Evolutionary conservation across 2,888 invertebrate species (phyloP).

Genomic region (Melanophora roralis): DNA sequence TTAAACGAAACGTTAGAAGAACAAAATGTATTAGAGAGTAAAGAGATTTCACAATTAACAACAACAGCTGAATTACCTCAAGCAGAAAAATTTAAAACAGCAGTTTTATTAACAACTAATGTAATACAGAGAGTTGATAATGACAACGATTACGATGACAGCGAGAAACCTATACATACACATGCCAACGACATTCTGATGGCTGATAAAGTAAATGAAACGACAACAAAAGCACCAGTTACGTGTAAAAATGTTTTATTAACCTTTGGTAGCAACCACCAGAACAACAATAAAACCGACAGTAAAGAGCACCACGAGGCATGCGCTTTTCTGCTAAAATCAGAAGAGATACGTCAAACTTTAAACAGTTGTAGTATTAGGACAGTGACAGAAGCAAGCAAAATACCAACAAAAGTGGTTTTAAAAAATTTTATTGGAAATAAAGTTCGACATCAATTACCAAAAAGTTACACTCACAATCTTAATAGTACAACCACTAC

Average conservation of each 20-base stretch:
- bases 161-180: neutral
- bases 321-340: slow-evolving; percentile 50
- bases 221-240: slow-evolving; percentile 54
- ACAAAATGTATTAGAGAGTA: slow-evolving; percentile 56
- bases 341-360: slow-evolving; percentile 43
- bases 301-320: slow-evolving; percentile 43
- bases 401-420: neutral
- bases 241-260: slow-evolving; percentile 46
- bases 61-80: slow-evolving; percentile 16
- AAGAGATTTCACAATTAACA: slow-evolving; percentile 44
- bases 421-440: slow-evolving; percentile 13
- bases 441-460: slow-evolving; percentile 56
- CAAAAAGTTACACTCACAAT: slow-evolving; percentile 12
- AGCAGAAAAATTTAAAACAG: neutral
- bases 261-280: slow-evolving; percentile 26
- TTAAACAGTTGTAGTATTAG: slow-evolving; percentile 28
- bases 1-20: slow-evolving; percentile 59
- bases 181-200: slow-evolving; percentile 4
- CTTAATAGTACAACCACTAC: slow-evolving; percentile 21
- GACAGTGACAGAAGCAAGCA: slow-evolving; percentile 15
- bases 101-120: neutral
- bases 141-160: slow-evolving; percentile 1
- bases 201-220: slow-evolving; percentile 51
- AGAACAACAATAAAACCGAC: slow-evolving; percentile 30
- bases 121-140: slow-evolving; percentile 18